Conservation (phyloP, 2,888 invertebrate species). For the Pelosia muscerda region DNA sequence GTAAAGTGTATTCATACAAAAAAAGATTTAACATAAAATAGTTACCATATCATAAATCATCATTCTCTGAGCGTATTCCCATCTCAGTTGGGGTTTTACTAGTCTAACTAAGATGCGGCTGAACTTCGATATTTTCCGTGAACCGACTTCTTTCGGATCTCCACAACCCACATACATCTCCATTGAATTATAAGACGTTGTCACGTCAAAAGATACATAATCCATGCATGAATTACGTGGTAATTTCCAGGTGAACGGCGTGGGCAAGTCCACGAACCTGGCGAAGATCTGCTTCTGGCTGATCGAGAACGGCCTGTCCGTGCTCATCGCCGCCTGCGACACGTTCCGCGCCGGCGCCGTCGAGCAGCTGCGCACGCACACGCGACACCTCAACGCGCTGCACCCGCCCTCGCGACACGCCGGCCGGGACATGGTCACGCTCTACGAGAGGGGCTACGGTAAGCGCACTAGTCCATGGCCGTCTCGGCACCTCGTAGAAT, state of each 20-base stretch:
- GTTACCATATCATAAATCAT: too few species aligned
- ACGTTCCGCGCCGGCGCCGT: slow-evolving; percentile 99
- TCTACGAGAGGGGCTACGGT: slow-evolving; percentile 99
- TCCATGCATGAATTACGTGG: background rate
- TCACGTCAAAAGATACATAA: too few species aligned
- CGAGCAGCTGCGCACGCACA: slow-evolving; percentile 98
- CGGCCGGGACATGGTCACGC: slow-evolving; percentile 93
- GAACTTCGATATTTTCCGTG: too few species aligned
- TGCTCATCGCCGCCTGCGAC: slow-evolving; percentile 99
- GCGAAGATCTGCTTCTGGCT: slow-evolving; percentile 99
- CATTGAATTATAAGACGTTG: background rate
- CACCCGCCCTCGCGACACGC: slow-evolving; percentile 93
- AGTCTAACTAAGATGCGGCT: too few species aligned
- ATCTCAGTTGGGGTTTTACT: too few species aligned
- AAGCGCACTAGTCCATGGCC: slow-evolving; percentile 5
- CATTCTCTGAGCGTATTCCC: too few species aligned
- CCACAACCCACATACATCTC: too few species aligned
- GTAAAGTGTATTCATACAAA: too few species aligned
- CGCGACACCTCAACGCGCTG: slow-evolving; percentile 95
- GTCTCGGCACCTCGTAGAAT: too few species aligned
- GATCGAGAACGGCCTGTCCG: slow-evolving; percentile 98
- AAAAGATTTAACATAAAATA: too few species aligned
- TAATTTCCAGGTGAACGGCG: slow-evolving; percentile 92
- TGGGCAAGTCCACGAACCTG: slow-evolving; percentile 99
- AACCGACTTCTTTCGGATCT: too few species aligned